Base-by-base conservation (phyloP, 2,113 vertebrate species). In the Leptobrachium leishanense region DNA sequence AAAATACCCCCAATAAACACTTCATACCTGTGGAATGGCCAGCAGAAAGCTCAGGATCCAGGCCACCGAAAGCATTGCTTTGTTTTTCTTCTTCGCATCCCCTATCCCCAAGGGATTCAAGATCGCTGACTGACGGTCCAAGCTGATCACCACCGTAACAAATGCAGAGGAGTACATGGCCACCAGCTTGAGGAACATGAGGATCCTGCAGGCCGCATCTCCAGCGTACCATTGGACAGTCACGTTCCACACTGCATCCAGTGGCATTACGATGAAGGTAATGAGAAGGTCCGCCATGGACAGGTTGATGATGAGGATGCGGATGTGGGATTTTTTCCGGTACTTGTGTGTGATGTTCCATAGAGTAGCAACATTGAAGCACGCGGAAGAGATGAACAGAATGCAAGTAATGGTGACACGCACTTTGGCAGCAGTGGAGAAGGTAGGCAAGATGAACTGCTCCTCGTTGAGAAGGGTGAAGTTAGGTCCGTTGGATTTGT, bases 101-200 rank as follows among this genome's bases (percentile, higher is more conserved):
- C 72, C 54, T 1, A 81, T 54, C 2, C 83, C 84, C 74, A 85
- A 54, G 0, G 71, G 83, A 43, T 77, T 77, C 68, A 89, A 71
- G 15, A 89, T 76, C 43, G 88, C 88, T 0, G 81, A 84, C 20
- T 88, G 85, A 0, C 84, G 83, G 72, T 92, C 81, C 9, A 89
- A 10, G 2, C 87, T 88, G 54, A 85, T 86, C 79, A 87, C 82
- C 5, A 90, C 85, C 0, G 89, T 87, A 75, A 88, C 67, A 20
- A 90, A 90, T 79, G 90, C 86, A 2, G 86, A 84, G 0, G 86
- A 86, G 2, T 88, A 88, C 84, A 83, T 84, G 76, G 86, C 86
- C 53, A 83, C 82, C 81, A 86, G 46, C 77, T 92, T 89, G 55
- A 89, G 85, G 79, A 89, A 89, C 87, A 87, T 86, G 3, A 89